Conservation (phyloP, 1,140 invertebrate genomes). For the Halictus rubicundus region DNA sequence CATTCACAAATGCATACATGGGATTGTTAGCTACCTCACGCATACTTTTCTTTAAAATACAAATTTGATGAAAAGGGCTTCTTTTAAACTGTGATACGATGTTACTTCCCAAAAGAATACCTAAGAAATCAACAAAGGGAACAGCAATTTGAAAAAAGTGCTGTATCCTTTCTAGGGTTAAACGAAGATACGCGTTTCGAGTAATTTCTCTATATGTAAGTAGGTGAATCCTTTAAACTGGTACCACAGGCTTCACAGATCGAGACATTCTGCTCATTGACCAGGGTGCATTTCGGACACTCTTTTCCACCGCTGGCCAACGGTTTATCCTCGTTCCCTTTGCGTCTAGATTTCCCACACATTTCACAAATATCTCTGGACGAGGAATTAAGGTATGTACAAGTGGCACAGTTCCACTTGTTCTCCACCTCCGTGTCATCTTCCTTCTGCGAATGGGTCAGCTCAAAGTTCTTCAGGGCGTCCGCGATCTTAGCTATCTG, state of each 20-base stretch:
- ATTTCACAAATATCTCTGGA: slow-evolving; percentile 86
- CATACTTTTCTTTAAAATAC: no score
- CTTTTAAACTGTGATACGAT: no score
- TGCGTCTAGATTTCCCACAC: slow-evolving; percentile 85
- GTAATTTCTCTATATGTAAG: slow-evolving; percentile 83
- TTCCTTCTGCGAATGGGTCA: slow-evolving; percentile 14
- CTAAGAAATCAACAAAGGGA: no score
- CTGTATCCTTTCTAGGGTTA: no score
- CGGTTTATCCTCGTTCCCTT: slow-evolving; percentile 84
- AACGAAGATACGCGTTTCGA: not conserved
- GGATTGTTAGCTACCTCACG: no score
- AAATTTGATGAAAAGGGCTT: no score
- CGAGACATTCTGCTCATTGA: slow-evolving; percentile 86
- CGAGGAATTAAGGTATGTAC: slow-evolving; percentile 86
- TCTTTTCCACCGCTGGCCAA: slow-evolving; percentile 88
- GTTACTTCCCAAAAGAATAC: no score
- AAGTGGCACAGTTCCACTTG: slow-evolving; percentile 86
- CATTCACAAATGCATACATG: no score
- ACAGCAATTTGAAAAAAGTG: no score
- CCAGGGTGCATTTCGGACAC: slow-evolving; percentile 89
- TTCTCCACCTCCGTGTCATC: slow-evolving; percentile 15
- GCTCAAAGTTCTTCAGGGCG: slow-evolving; percentile 47
- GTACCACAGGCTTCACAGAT: slow-evolving; percentile 86
- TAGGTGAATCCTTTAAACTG: slow-evolving; percentile 88
- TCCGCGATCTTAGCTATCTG: slow-evolving; percentile 53